phyloP scores from a whole-genome alignment of 2,888 invertebrate species.

The Drosophila cracens region DNA sequence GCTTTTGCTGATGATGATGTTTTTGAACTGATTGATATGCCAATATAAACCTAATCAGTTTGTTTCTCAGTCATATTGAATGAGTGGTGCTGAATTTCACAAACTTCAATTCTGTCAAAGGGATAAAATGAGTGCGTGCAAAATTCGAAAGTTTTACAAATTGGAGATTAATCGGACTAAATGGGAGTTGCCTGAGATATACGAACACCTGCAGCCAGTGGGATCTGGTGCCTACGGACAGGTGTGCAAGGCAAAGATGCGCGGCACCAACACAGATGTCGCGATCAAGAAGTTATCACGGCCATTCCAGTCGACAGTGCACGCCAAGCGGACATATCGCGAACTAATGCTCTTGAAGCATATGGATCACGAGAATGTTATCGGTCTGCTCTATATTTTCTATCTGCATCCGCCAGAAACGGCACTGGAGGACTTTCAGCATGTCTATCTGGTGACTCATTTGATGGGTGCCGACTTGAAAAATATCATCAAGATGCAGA shows the following conservation, averaged over 20 bases:
- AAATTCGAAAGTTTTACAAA: conserved; percentile 91
- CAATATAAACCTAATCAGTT: conserved; percentile 76
- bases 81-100: conserved; percentile 27
- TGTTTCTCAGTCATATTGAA: conserved; percentile 31
- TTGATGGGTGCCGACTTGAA: conserved; percentile 99
- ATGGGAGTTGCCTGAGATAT: conserved; percentile 97
- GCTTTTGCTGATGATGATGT: conserved; percentile 32
- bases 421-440: conserved; percentile 92
- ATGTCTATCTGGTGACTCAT: conserved; percentile 98
- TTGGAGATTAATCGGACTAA: conserved; percentile 98
- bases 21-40: conserved; percentile 23
- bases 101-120: conserved; percentile 12
- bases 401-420: conserved; percentile 91
- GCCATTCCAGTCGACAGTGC: conserved; percentile 98
- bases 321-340: conserved; percentile 98
- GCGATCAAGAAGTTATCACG: conserved; percentile 99
- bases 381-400: conserved; percentile 96
- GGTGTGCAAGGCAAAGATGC: conserved; percentile 82
- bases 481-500: conserved; percentile 98
- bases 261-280: conserved; percentile 86
- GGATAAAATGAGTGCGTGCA: conserved; percentile 23
- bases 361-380: conserved; percentile 99
- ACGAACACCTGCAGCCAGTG: conserved; percentile 95
- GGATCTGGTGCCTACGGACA: conserved; percentile 98
- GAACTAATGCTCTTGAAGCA: conserved; percentile 98